Base-by-base conservation (phyloP, 2,113 vertebrate genomes). In the Triplophysa dalaica region DNA sequence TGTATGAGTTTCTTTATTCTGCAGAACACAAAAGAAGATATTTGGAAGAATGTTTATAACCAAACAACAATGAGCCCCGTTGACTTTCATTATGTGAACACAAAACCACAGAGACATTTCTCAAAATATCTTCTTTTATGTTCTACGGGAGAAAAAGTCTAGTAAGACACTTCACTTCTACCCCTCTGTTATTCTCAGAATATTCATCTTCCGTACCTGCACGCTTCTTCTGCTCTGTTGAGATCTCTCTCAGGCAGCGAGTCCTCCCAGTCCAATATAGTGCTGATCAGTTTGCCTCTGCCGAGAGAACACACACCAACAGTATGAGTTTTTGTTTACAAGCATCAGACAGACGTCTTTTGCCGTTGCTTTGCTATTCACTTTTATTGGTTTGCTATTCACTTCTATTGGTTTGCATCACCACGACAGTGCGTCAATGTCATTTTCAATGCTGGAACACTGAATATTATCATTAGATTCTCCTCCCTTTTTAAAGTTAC, bases 191-290 rank as follows among this genome's bases (percentile, higher is more conserved):
- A 38, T 41, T 17, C 62, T 24, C 17, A 0, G 7, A 21, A 24
- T 45, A 54, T 70, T 67, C 29, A 16, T 62, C 22, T 69, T 65
- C 2, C 85, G 77, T 82, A 99, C 98, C 96, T 96, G 94, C 95
- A 95, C 86, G 95, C 95, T 48, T 96, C 94, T 0, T 98, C 94
- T 0, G 98, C 96, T 29, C 94, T 93, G 1, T 85, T 94, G 61
- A 99, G 93, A 88, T 98, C 97, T 0, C 90, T 89, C 77, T 97
- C 95, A 0, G 98, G 98, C 81, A 99, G 91, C 0, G 96, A 87
- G 19, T 99, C 98, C 56, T 99, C 98, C 98, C 98, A 99, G 82
- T 99, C 98, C 86, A 99, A 91, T 58, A 99, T 96, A 14, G 98
- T 98, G 87, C 97, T 96, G 50, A 94, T 91, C 70, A 99, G 91